Conservation (phyloP, 2,797 vertebrate genomes). For the Chaunax sp. region DNA sequence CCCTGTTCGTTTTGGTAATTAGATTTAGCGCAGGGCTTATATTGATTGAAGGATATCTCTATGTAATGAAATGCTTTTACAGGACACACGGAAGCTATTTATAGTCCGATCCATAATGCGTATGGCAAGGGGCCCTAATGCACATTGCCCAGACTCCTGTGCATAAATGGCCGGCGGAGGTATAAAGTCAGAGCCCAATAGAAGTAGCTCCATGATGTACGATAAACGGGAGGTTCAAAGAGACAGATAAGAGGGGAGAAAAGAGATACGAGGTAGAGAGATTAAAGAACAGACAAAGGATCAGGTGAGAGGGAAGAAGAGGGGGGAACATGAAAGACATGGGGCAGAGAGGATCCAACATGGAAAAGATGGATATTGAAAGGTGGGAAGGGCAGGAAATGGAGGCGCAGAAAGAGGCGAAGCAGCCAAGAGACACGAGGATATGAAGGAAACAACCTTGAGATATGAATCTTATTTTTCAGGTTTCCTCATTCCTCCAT, state of each 20-base stretch:
- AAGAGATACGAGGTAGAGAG: conserved; percentile 16
- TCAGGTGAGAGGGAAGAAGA: conserved; percentile 17
- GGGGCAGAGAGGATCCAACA: conserved; percentile 14
- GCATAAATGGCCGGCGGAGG: conserved; percentile 60
- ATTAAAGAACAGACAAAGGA: conserved; percentile 48
- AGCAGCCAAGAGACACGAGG: conserved; percentile 42
- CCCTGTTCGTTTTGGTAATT: conserved; percentile 61
- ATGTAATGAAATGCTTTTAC: conserved; percentile 82
- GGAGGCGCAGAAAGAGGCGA: conserved; percentile 31
- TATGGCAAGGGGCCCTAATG: conserved; percentile 60
- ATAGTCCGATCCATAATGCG: conserved; percentile 70
- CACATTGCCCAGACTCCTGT: conserved; percentile 38
- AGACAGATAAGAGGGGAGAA: conserved; percentile 9
- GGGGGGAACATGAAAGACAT: not conserved
- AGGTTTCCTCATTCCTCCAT: conserved; percentile 20
- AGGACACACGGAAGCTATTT: conserved; percentile 66
- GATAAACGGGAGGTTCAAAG: not conserved
- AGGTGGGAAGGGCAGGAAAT: conserved; percentile 44
- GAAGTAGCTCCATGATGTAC: conserved; percentile 50
- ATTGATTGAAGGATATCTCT: conserved; percentile 73
- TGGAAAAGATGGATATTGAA: conserved; percentile 41
- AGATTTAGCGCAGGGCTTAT: conserved; percentile 59
- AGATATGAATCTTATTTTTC: conserved; percentile 47
- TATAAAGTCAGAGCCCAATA: conserved; percentile 51
- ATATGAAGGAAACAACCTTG: conserved; percentile 60